Conservation (phyloP, 2,797 vertebrate species). For the Gobionotothen gibberifrons region DNA sequence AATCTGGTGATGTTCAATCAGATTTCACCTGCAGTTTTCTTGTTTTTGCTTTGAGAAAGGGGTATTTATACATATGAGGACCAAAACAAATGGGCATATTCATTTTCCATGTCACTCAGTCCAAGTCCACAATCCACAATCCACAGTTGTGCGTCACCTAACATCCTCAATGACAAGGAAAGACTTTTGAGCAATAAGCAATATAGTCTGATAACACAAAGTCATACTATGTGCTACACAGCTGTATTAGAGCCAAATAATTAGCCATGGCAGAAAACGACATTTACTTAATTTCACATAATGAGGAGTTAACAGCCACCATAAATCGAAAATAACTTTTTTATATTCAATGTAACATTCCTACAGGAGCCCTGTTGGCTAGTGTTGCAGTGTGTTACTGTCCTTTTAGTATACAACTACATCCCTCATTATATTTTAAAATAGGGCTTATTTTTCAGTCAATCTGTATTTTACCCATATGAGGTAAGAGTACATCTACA, state of each 20-base stretch:
- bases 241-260: neutral
- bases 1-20: too few species aligned
- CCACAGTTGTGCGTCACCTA: slow-evolving; percentile 2
- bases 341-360: neutral
- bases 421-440: neutral
- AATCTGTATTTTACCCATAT: neutral
- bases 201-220: neutral
- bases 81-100: neutral
- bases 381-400: neutral
- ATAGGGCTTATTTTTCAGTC: accelerated
- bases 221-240: too few species aligned
- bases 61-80: neutral
- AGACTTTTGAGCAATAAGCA: neutral
- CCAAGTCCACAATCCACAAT: slow-evolving; percentile 38
- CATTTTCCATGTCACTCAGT: neutral
- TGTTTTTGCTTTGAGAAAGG: neutral
- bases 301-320: neutral
- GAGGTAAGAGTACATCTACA: neutral
- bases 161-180: slow-evolving; percentile 1
- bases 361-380: slow-evolving; percentile 5
- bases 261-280: neutral
- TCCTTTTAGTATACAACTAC: neutral
- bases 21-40: neutral
- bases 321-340: neutral
- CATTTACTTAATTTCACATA: neutral